Percentiles rank a stretch among this genome's conserved stretches.
phyloP scores from a whole-genome alignment of 2,113 vertebrate genomes.

The Arenaria interpres region DNA sequence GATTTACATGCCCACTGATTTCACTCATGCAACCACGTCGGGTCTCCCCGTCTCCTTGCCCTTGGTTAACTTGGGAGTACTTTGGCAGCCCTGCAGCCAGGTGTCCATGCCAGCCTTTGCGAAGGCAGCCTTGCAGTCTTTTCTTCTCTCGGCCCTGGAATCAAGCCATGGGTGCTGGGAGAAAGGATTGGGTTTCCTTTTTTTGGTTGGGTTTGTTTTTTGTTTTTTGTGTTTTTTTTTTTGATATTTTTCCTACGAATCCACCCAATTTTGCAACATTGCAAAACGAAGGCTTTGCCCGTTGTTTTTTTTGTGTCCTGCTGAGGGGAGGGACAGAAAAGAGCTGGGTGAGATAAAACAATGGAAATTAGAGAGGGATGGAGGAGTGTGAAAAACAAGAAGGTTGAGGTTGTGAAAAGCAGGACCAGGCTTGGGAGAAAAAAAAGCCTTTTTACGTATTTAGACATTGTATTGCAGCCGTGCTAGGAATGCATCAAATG shows the following conservation, averaged over 20 bases:
- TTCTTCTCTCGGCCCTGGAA: not conserved
- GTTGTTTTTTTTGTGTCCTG: conserved; percentile 1
- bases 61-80: not conserved
- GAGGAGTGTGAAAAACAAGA: conserved; percentile 19
- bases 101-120: not conserved
- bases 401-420: conserved; percentile 8
- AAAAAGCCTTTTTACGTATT: not conserved
- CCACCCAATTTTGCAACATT: conserved; percentile 32
- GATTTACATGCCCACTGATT: not conserved
- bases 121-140: not conserved
- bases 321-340: conserved; percentile 36
- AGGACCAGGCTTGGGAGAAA: not conserved
- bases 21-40: not conserved
- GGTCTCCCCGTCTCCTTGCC: not conserved
- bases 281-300: not conserved
- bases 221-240: not conserved
- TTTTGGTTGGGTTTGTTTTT: not conserved
- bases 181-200: conserved; percentile 4
- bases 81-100: not conserved
- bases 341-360: conserved; percentile 48
- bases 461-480: not conserved
- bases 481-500: rapidly evolving
- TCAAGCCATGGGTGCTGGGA: not conserved
- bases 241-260: conserved; percentile 36
- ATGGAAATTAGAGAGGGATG: conserved; percentile 40